phyloP scores from a whole-genome alignment of 1,140 invertebrate species.

The Drosophila navojoa region DNA sequence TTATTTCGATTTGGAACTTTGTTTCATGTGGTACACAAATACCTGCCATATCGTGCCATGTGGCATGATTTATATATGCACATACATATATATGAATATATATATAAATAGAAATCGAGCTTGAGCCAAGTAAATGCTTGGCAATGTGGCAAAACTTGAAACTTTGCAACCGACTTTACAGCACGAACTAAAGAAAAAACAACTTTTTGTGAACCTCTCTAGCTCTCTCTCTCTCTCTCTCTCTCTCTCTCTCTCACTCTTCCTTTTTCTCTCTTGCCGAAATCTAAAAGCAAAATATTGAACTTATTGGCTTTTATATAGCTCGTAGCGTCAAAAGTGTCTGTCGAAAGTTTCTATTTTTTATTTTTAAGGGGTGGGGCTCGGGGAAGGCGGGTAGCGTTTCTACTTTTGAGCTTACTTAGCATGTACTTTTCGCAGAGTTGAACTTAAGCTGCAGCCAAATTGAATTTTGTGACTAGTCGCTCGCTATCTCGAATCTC shows the following conservation, averaged over 20 bases:
- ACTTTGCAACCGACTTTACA: slow-evolving; percentile 66
- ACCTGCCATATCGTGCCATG: slow-evolving; percentile 37
- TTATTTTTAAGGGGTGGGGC: neutral
- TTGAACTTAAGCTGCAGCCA: slow-evolving; percentile 71
- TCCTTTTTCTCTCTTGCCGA: slow-evolving; percentile 6
- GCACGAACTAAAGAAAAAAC: slow-evolving; percentile 47
- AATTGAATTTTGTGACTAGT: slow-evolving; percentile 64
- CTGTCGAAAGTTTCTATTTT: slow-evolving; percentile 35
- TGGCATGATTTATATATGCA: slow-evolving; percentile 61
- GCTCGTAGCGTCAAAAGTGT: slow-evolving; percentile 70
- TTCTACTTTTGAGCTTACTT: slow-evolving; percentile 80
- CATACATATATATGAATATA: no score
- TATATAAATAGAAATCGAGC: neutral
- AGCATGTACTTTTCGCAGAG: slow-evolving; percentile 74
- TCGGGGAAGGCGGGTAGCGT: slow-evolving; percentile 10
- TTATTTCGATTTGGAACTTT: slow-evolving; percentile 26
- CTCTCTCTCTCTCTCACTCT: neutral
- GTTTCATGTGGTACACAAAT: neutral
- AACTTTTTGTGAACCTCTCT: slow-evolving; percentile 42
- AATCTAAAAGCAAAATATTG: slow-evolving; percentile 79
- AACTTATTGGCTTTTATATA: slow-evolving; percentile 81
- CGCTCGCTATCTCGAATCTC: slow-evolving; percentile 32
- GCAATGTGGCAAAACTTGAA: slow-evolving; percentile 38
- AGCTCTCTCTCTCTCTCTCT: neutral
- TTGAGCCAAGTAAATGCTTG: slow-evolving; percentile 9